Base-by-base conservation (phyloP, 2,113 vertebrate genomes). In the Taurulus bubalis region DNA sequence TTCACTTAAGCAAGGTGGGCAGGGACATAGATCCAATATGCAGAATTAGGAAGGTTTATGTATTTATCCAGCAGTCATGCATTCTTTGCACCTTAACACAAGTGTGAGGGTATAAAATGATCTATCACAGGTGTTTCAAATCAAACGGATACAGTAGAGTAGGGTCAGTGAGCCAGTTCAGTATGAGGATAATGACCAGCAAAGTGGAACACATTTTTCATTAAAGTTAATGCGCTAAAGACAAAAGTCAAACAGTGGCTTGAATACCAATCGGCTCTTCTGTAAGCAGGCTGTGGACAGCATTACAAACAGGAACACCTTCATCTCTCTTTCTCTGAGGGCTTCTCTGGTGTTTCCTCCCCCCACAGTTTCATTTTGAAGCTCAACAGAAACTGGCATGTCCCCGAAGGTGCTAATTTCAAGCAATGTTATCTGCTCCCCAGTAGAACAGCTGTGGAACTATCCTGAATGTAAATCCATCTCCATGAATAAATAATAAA, bases 141-240 rank as follows among this genome's bases (percentile, higher is more conserved):
- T 79, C 59, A 81, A 87, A 78, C 56, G 66, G 8, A 70, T 26
- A 16, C 15, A 10, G n/a, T 22, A 30, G 30, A 56, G 71, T 38
- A 5, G 38, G 82, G 79, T 87, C 86, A 74, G 18, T 2, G 70
- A 77, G 58, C 11, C 45, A 9, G 51, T 62, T 86, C 71, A 67
- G 75, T 26, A 14, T 63, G 77, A 64, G 69, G 67, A 77, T 87
- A 85, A 85, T 51, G 75, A 56, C 24, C 10, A 55, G n/a, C 24
- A 24, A 62, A 77, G 60, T 80, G 71, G 72, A 87, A 87, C 80
- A 71, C 59, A 85, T 89, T 85, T 89, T 90, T 90, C 85, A 87
- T 89, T 86, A 83, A 87, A 91, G 82, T 81, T 9, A 84, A 89
- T 85, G 79, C 18, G 28, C 51, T 76, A 81, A 90, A 92, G 85